Evolutionary conservation across 2,888 invertebrate species (phyloP), one percentile per base, ranked within the genome.

Genomic region (Pecten maximus): DNA sequence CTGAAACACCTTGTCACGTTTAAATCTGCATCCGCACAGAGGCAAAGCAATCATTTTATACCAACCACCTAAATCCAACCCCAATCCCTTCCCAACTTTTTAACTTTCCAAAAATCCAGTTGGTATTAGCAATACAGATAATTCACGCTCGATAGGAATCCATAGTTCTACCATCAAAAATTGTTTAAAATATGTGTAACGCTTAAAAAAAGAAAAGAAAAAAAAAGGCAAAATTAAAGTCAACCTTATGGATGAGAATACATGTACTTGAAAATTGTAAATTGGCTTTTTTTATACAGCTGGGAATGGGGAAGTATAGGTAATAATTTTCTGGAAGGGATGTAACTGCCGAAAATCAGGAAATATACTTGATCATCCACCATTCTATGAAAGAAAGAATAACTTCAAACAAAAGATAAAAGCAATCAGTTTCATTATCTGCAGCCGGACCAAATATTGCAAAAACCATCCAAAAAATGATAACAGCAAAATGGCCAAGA

Each of bases 401-500:
- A 74, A 74, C 10, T 74, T 74, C 74, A 74, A 74, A 74, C 74
- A 74, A 74, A 74, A 74, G 74, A 35, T 23, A 6, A 60, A 74
- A 74, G 74, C 74, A 28, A 74, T 74, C 4, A 74, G 35, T 74
- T 74, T 74, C 8, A 74, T 74, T 35, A 10, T 23, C 74, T 74
- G 74, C 74, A 74, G 74, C 74, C 35, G 74, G 74, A 74, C 74
- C 74, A 74, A 74, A 74, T 74, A 35, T 74, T 74, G 74, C 35
- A 74, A 74, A 54, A 74, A 74, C 28, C 74, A 74, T 74, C 35
- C 74, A 74, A 35, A 74, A 74, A 74, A 74, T 74, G 28, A 74
- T 28, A 74, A 74, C 74, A 74, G 35, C 74, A 74, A 74, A 74
- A 74, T 74, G 74, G 74, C 74, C 74, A 74, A 74, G 74, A 74